These are phyloP conservation scores for Cerceris ruficornis DNA, from an alignment of 2,888 invertebrate genomes.

Conservation along the genomic window DNA sequence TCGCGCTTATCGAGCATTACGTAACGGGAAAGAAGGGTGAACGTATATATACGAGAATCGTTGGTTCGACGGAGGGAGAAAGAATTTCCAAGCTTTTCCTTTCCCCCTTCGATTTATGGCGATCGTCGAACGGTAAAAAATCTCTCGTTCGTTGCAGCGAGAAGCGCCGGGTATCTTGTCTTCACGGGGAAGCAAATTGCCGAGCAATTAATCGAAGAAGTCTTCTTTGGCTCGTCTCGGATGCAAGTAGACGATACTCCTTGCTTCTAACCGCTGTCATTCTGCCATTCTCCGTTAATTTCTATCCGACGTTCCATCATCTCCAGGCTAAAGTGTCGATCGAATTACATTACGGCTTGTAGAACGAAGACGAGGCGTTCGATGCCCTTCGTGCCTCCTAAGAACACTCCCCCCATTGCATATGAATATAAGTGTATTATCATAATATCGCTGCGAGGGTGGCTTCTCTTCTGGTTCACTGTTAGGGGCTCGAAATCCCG, in stretches of 20 bases:
- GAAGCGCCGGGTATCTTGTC: slow-evolving; percentile 2
- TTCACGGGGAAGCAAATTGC: slow-evolving; percentile 67
- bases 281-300: slow-evolving; percentile 60
- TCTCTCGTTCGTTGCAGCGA: neutral
- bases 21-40: slow-evolving; percentile 24
- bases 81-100: no score
- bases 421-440: slow-evolving; percentile 80
- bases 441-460: slow-evolving; percentile 74
- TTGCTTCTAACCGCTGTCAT: slow-evolving; percentile 43
- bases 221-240: slow-evolving; percentile 21
- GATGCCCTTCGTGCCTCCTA: slow-evolving; percentile 53
- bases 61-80: neutral
- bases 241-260: neutral
- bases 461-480: slow-evolving; percentile 65
- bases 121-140: neutral
- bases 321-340: slow-evolving; percentile 71
- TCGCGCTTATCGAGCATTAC: slow-evolving; percentile 42
- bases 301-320: slow-evolving; percentile 67
- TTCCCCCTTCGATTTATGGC: neutral
- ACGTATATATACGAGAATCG: slow-evolving; percentile 5
- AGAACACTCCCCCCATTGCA: slow-evolving; percentile 71
- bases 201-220: slow-evolving; percentile 65
- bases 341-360: slow-evolving; percentile 70
- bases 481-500: slow-evolving; percentile 68
- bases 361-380: slow-evolving; percentile 58